Evolutionary conservation across 2,797 vertebrate species (phyloP).

Genomic region (Spinibarbus caldwelli): DNA sequence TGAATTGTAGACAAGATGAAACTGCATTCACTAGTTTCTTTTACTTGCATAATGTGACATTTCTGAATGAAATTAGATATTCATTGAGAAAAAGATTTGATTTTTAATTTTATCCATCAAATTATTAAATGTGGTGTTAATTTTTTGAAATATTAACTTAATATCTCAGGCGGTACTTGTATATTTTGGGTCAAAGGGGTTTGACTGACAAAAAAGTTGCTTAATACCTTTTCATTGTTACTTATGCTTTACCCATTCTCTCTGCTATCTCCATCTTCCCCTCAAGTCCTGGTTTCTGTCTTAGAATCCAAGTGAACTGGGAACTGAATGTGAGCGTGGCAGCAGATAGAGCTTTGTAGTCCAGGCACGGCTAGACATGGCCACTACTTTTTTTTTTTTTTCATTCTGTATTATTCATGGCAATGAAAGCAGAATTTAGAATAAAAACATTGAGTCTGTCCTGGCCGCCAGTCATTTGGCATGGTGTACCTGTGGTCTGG

Average conservation of each 20-base stretch:
- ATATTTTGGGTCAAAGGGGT: background rate
- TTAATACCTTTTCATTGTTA: background rate
- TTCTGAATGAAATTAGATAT: background rate
- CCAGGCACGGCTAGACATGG: conserved; percentile 69
- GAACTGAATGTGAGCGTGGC: conserved; percentile 68
- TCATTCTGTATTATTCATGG: conserved; percentile 71
- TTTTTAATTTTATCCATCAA: no score
- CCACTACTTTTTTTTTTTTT: conserved; percentile 62
- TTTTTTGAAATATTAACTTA: background rate
- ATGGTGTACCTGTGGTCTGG: conserved; percentile 29
- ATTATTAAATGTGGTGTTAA: background rate
- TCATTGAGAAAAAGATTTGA: no score
- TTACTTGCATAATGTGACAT: background rate
- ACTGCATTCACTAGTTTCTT: background rate
- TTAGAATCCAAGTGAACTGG: conserved; percentile 52
- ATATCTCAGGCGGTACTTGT: background rate
- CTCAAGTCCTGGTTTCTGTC: conserved; percentile 47
- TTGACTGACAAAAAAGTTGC: conserved; percentile 15
- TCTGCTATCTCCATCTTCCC: conserved; percentile 16
- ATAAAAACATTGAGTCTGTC: conserved; percentile 37
- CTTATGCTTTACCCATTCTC: background rate
- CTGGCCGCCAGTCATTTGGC: conserved; percentile 3
- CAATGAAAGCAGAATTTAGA: conserved; percentile 40
- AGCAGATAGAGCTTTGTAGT: conserved; percentile 71
- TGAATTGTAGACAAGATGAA: background rate